phyloP scores from a whole-genome alignment of 2,888 invertebrate genomes.

The Spodoptera littoralis region DNA sequence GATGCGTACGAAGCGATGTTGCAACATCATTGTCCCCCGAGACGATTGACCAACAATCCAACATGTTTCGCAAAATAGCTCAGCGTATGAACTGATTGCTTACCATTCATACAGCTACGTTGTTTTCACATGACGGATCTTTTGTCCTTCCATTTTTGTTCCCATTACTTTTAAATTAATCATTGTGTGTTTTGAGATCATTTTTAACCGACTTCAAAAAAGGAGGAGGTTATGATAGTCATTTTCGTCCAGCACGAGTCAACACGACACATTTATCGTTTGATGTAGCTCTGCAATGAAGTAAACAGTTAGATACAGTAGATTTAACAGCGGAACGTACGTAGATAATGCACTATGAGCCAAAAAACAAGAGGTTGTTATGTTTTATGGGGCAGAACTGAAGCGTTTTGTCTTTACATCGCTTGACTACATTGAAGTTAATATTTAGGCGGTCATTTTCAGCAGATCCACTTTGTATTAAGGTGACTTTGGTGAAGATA shows the following conservation, averaged over 20 bases:
- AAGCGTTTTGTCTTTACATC: constrained; percentile 38
- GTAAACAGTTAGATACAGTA: constrained; percentile 35
- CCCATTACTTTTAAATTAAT: constrained; percentile 58
- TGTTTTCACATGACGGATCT: constrained; percentile 57
- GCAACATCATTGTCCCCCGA: constrained; percentile 57
- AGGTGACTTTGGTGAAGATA: too few species aligned
- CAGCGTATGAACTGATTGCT: constrained; percentile 35
- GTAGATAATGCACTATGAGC: constrained; percentile 23
- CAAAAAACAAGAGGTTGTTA: constrained; percentile 46
- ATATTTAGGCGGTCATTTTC: background rate
- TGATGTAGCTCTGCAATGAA: constrained; percentile 20
- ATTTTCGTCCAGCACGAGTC: constrained; percentile 24
- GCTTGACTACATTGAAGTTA: constrained; percentile 10
- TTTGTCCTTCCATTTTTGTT: constrained; percentile 51
- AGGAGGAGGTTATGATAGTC: too few species aligned
- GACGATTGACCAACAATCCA: constrained; percentile 62
- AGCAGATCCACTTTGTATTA: too few species aligned
- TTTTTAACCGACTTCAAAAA: too few species aligned
- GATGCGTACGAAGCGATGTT: constrained; percentile 41
- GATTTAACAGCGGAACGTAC: constrained; percentile 15
- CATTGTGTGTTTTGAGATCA: constrained; percentile 42
- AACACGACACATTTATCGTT: constrained; percentile 11
- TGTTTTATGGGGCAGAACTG: constrained; percentile 45
- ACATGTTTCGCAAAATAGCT: constrained; percentile 62
- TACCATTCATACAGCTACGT: constrained; percentile 56